Conservation (phyloP, 1,140 invertebrate genomes). For the Lysiphlebus fabarum region DNA sequence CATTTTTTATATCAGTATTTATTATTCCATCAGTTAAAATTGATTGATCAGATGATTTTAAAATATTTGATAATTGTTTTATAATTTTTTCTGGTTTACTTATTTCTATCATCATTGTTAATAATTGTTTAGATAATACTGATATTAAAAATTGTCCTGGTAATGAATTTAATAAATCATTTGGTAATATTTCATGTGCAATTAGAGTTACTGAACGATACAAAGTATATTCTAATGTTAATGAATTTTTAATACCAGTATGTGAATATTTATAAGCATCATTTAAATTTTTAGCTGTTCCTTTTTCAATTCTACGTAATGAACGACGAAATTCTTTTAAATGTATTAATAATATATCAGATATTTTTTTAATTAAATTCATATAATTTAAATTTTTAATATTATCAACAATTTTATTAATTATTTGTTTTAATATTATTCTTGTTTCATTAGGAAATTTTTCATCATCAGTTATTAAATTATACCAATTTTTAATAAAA, state of each 20-base stretch:
- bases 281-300: slow-evolving; percentile 38
- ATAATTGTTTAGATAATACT: slow-evolving; percentile 60
- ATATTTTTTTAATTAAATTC: slow-evolving; percentile 41
- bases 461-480: slow-evolving; percentile 40
- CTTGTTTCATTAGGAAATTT: slow-evolving; percentile 39
- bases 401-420: slow-evolving; percentile 34
- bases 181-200: slow-evolving; percentile 62
- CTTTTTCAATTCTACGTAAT: slow-evolving; percentile 42
- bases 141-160: slow-evolving; percentile 62
- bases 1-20: background rate
- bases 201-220: slow-evolving; percentile 58
- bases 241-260: slow-evolving; percentile 49
- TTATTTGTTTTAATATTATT: slow-evolving; percentile 34
- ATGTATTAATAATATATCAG: slow-evolving; percentile 44
- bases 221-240: slow-evolving; percentile 58
- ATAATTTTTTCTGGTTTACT: background rate
- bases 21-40: slow-evolving; percentile 26
- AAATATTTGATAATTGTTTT: background rate
- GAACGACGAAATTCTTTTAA: slow-evolving; percentile 49
- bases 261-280: slow-evolving; percentile 51
- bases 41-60: slow-evolving; percentile 37
- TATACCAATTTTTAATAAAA: slow-evolving; percentile 43
- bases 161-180: slow-evolving; percentile 65
- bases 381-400: slow-evolving; percentile 33
- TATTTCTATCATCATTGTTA: slow-evolving; percentile 39